Evolutionary conservation across 2,797 vertebrate genomes (phyloP), one percentile per base, ranked within the genome.

Genomic region (Zalophus californianus): DNA sequence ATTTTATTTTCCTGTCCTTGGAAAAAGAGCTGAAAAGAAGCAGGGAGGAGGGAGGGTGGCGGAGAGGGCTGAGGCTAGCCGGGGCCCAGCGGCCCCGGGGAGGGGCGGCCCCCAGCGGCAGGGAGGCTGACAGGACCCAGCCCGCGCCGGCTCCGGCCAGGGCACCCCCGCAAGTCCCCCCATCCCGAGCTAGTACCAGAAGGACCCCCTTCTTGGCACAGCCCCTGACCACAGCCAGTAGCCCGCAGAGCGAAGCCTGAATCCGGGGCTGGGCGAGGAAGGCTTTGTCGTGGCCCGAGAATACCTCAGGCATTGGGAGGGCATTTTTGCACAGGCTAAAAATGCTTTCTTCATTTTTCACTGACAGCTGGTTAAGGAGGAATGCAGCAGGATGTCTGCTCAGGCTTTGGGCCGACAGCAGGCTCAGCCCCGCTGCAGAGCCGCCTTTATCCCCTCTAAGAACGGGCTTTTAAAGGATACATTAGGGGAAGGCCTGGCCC

Each of bases 321-420:
- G 96, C 96, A 72, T 97, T 98, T 98, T 95, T 96, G 94, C 97
- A 94, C 96, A 80, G 95, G 97, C 68, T 52, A 96, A 93, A 98
- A 97, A 96, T 7, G 91, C 97, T 97, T 97, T 97, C 98, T 96
- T 98, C 98, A 98, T 94, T 96, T 93, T 97, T 97, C 96, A 32
- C 80, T 98, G 98, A 98, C 98, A 98, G 98, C 94, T 89, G 93
- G 97, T 79, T 93, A 88, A 86, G 93, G 73, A 98, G 97, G 98
- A 98, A 98, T 97, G 98, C 82, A 77, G 18, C 86, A 48, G 91
- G 92, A 80, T 0, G 80, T 93, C 97, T 94, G 90, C 91, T 91
- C 96, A 96, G 87, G 89, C 92, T 96, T 66, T 84, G 56, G 80
- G 4, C 90, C 58, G 97, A 52, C 15, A 48, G 78, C 94, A 41